Conservation (phyloP, 2,797 vertebrate genomes). For the Argentina silus region DNA sequence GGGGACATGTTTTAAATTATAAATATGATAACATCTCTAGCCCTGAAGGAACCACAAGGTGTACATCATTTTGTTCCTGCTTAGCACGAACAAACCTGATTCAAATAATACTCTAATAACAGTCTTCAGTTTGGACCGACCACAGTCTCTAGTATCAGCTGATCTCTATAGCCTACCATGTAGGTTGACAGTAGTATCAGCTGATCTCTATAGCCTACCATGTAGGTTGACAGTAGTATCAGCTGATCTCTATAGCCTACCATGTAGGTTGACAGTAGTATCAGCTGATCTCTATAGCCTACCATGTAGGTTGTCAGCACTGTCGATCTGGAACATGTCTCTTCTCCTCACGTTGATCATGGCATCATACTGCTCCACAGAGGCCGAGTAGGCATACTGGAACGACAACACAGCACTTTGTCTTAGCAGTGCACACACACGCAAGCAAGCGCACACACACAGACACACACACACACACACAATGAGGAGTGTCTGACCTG, state of each 20-base stretch:
- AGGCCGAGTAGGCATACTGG: conserved; percentile 86
- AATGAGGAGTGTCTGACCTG: conserved; percentile 75
- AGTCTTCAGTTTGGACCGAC: too few species aligned
- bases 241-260: neutral
- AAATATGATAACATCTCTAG: neutral
- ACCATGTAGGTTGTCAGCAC: conserved; percentile 87
- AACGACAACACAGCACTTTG: conserved; percentile 40
- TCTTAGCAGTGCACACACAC: neutral
- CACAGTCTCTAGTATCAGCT: too few species aligned
- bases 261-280: neutral
- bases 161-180: neutral
- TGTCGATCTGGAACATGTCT: conserved; percentile 87
- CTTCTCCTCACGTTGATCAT: conserved; percentile 85
- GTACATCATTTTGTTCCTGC: too few species aligned
- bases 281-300: conserved; percentile 21
- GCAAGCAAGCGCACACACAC: neutral
- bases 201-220: conserved; percentile 67
- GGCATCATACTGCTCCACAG: conserved; percentile 84
- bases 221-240: conserved; percentile 86
- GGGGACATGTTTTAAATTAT: neutral
- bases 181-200: neutral
- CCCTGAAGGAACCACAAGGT: too few species aligned
- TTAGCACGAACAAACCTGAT: too few species aligned
- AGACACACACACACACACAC: conserved; percentile 2
- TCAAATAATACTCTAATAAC: too few species aligned